phyloP scores from a whole-genome alignment of 2,888 invertebrate genomes.

The Pterostichus niger region DNA sequence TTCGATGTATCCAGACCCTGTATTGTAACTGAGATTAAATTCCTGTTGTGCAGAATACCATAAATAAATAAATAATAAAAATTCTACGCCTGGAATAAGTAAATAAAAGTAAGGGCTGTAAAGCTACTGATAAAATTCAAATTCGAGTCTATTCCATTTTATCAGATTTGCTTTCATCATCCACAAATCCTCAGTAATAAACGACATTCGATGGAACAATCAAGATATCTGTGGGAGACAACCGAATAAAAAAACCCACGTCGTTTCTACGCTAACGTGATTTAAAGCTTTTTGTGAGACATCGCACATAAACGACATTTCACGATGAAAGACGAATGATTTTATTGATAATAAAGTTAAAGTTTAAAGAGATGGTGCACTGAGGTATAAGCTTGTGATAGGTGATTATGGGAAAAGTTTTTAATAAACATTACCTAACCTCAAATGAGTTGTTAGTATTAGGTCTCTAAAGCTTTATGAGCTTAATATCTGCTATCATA shows the following conservation, averaged over 20 bases:
- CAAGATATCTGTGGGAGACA: conserved; percentile 26
- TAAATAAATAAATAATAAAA: too few relatives aligned
- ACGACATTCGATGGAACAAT: conserved; percentile 18
- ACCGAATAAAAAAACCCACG: conserved; percentile 18
- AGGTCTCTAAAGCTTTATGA: too few relatives aligned
- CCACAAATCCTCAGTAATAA: neutral
- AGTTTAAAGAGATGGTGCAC: neutral
- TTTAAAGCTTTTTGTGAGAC: neutral
- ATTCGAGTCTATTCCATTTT: neutral
- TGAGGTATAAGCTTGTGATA: neutral
- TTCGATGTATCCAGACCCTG: too few relatives aligned
- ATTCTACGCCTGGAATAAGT: too few relatives aligned
- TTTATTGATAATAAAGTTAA: conserved; percentile 10
- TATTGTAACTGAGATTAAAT: too few relatives aligned
- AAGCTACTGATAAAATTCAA: conserved; percentile 1
- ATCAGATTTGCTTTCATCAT: neutral
- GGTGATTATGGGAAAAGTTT: conserved; percentile 22
- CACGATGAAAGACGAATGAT: neutral
- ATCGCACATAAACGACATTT: neutral
- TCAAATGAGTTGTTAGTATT: too few relatives aligned
- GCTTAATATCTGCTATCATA: too few relatives aligned
- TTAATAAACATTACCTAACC: neutral
- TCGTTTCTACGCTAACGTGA: conserved; percentile 4
- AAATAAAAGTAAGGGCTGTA: neutral
- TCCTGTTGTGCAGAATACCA: too few relatives aligned